Evolutionary conservation across 2,797 vertebrate genomes (phyloP), one percentile per base, ranked within the genome.

Genomic region (Fratercula arctica): DNA sequence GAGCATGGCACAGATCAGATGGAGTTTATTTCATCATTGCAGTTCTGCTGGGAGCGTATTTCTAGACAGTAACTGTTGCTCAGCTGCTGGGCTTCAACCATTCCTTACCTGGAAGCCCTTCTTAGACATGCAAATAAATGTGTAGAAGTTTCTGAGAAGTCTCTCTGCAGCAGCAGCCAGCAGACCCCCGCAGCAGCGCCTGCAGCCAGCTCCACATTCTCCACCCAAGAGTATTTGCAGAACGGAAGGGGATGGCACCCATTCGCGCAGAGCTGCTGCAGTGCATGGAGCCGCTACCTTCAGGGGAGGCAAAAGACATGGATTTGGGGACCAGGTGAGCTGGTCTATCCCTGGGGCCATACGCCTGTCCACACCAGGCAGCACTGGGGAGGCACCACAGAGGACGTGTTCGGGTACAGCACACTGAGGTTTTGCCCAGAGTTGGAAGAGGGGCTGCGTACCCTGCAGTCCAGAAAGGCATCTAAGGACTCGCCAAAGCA

Each of bases 191-290:
- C 67, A 64, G 50, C 50, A 2, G 14, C 43, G 41, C 28, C 48
- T 61, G 43, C 18, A n/a, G 37, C 11, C 53, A 93, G 46, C 45
- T 61, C 63, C 68, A 50, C 10, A 0, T 8, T 5, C 26, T 23
- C 16, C 15, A 2, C 45, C 37, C 0, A 0, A 37, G 72, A 29
- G 5, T 6, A 45, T 29, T n/a, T 45, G 5, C 0, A 24, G 70
- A n/a, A 26, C 41, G 19, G 70, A 56, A 87, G 67, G 37, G 10
- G 46, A 33, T 50, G 29, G 31, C 17, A 15, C 11, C 23, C 0
- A 0, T 33, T 48, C 3, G 9, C 9, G 50, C 67, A 19, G 29
- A 85, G 61, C 48, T 67, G 25, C n/a, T 76, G 75, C 26, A 17
- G 9, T 24, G 25, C 37, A 8, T 0, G 4, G 35, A n/a, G 12